Evolutionary conservation across 2,113 vertebrate species (phyloP), one percentile per base, ranked within the genome.

Genomic region (Plecturocebus donacophilus): DNA sequence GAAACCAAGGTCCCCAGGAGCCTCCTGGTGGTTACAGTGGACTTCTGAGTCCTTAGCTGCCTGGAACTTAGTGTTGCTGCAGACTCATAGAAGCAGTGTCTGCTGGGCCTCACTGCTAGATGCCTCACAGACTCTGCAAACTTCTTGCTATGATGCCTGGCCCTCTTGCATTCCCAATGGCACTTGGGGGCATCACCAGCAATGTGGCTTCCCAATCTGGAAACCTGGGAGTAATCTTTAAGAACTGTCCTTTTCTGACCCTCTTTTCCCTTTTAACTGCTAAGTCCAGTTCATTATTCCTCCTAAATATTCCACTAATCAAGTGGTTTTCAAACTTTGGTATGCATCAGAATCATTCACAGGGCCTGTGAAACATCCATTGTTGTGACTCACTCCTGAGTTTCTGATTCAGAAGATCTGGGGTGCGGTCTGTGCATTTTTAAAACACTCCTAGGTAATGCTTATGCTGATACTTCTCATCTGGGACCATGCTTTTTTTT

Each of bases 41-140:
- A 49, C 8, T 10, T 47, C 21, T 38, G 30, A 23, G 82, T 68
- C n/a, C 17, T 13, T 45, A 9, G 73, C n/a, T 75, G 76, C 49
- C 87, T 23, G 61, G 16, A 70, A 20, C 40, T 71, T 32, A 52
- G 11, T 10, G 49, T 64, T 23, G 20, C 84, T 47, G 0, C 52
- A 52, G 3, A 73, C 2, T 4, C 23, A 3, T 2, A 25, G 87
- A 21, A 13, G 66, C 23, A 8, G 14, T 23, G 75, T 58, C 45
- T 68, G 45, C 73, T 25, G 52, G 49, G 32, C 3, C 1, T 45
- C 40, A 20, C 61, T 54, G 42, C 52, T 14, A 2, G 80, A 42
- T 17, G 19, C 21, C 38, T n/a, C 52, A 5, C 6, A 0, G 71
- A 27, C 20, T 11, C 30, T 2, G 30, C 17, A 20, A 0, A 27